Evolutionary conservation across 2,113 vertebrate genomes (phyloP).

Genomic region (Chunga burmeisteri): DNA sequence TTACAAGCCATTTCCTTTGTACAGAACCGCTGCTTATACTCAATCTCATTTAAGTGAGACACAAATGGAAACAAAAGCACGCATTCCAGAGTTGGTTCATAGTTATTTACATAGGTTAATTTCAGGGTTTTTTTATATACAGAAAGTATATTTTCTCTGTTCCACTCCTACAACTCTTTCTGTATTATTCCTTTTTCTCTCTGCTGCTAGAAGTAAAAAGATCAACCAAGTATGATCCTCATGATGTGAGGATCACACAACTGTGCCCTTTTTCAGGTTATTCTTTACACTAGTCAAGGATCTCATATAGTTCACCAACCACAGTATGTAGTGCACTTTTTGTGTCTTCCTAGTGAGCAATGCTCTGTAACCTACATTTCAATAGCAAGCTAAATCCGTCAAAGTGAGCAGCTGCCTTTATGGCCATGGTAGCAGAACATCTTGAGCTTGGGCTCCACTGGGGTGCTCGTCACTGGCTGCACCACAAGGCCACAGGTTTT

Average conservation of each 20-base stretch:
- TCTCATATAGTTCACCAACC: neutral
- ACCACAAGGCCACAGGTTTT: neutral
- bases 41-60: conserved; percentile 27
- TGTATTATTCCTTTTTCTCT: neutral
- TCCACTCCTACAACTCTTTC: neutral
- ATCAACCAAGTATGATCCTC: neutral
- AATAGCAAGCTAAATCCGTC: neutral
- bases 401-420: neutral
- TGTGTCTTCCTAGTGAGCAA: neutral
- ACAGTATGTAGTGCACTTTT: neutral
- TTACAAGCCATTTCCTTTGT: neutral
- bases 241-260: neutral
- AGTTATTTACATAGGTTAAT: conserved; percentile 48
- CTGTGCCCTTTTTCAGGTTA: neutral
- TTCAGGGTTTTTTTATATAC: conserved; percentile 7
- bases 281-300: neutral
- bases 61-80: conserved; percentile 12
- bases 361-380: neutral
- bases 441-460: neutral
- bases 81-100: neutral
- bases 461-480: neutral
- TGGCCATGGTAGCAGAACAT: neutral
- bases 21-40: conserved; percentile 7
- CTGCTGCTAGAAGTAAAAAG: neutral
- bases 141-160: conserved; percentile 7